phyloP scores from a whole-genome alignment of 64 coral and sea anemone genomes.

The Actinia equina region DNA sequence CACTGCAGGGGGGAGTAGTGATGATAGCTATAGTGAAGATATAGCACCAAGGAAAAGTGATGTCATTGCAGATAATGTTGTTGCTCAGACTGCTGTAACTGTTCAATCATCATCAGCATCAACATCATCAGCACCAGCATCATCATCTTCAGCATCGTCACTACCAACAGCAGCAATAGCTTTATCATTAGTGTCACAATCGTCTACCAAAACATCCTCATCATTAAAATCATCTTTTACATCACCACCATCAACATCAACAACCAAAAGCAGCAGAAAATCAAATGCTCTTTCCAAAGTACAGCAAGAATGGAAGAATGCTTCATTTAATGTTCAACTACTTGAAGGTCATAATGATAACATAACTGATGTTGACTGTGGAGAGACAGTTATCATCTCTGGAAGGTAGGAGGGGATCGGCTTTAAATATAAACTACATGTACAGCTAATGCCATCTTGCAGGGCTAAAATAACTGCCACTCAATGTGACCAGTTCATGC shows the following conservation, averaged over 20 bases:
- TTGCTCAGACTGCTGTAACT: not conserved
- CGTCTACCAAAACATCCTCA: not conserved
- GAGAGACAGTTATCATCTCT: conserved; percentile 62
- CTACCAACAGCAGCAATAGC: not conserved
- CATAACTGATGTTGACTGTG: conserved; percentile 62
- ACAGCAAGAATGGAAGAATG: conserved; percentile 33
- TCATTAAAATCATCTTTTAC: not conserved
- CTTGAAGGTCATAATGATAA: conserved; percentile 93
- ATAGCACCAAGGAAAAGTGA: not conserved
- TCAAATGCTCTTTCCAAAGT: not conserved
- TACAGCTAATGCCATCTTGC: too few relatives aligned
- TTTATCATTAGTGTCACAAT: not conserved
- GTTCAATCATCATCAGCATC: not conserved
- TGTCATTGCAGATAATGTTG: not conserved
- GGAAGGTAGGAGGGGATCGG: conserved; percentile 51
- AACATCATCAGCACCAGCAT: not conserved
- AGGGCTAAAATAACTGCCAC: too few relatives aligned
- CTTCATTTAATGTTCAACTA: conserved; percentile 39
- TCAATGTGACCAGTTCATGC: too few relatives aligned
- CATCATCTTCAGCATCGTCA: not conserved
- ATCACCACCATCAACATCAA: not conserved
- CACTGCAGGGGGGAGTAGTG: not conserved
- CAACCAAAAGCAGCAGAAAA: not conserved
- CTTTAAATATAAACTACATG: too few relatives aligned
- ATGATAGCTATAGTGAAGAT: not conserved